Conservation (phyloP, 2,113 vertebrate genomes). For the Microcebus murinus region DNA sequence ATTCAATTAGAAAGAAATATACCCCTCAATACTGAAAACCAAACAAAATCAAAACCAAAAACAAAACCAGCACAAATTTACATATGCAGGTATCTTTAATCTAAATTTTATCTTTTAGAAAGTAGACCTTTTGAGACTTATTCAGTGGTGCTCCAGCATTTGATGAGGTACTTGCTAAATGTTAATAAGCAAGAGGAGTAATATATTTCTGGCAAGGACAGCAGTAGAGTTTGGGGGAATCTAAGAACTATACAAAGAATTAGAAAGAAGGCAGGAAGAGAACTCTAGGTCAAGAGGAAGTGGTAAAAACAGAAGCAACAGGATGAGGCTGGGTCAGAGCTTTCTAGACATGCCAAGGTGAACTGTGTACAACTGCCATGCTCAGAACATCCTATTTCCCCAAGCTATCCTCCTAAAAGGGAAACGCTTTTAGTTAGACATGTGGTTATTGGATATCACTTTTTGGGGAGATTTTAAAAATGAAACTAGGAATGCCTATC, state of each 20-base stretch:
- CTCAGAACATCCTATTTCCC: not conserved
- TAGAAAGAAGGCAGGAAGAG: conserved; percentile 46
- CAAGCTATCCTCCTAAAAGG: not conserved
- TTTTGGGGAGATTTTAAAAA: not conserved
- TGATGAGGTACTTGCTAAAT: not conserved
- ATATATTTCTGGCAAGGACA: not conserved
- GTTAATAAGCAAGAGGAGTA: not conserved
- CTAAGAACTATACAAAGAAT: conserved; percentile 11
- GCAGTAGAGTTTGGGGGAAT: not conserved
- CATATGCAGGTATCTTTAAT: not conserved
- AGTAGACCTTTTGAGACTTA: not conserved
- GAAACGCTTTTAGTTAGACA: not conserved
- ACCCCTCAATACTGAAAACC: not conserved
- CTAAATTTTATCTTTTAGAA: not conserved
- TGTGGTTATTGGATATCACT: not conserved
- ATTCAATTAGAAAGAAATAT: not conserved
- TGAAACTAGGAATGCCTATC: not conserved
- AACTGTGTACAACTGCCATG: not conserved
- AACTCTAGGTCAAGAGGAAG: conserved; percentile 71
- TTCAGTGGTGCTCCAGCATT: not conserved
- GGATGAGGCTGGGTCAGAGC: conserved; percentile 37
- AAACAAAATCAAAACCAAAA: not conserved
- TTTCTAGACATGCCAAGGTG: conserved; percentile 57
- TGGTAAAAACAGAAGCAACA: conserved; percentile 63
- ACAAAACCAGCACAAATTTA: not conserved